Evolutionary conservation across 2,113 vertebrate genomes (phyloP).

Genomic region (Empidonax traillii): DNA sequence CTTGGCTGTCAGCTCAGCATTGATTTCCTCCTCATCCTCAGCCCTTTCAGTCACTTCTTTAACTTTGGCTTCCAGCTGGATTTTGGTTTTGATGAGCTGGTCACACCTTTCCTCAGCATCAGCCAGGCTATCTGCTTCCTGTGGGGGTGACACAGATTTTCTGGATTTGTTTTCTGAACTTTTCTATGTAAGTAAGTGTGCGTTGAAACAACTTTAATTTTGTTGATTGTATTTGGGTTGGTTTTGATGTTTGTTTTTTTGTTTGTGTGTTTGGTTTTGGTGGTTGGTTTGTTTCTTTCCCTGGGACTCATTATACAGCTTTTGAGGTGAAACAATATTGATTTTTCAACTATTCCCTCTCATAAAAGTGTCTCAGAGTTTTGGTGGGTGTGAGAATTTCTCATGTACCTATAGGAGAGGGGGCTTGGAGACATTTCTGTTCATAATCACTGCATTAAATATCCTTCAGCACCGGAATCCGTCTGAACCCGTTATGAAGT

Average conservation of each 20-base stretch:
- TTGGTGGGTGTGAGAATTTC: not conserved
- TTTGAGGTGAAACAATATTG: not conserved
- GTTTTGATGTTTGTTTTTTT: not conserved
- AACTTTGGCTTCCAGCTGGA: slow-evolving; percentile 82
- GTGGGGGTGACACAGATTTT: not conserved
- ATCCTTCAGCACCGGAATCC: not conserved
- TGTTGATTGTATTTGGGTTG: not conserved
- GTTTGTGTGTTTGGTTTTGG: not conserved
- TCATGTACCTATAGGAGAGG: not conserved
- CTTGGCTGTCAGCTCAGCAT: slow-evolving; percentile 79
- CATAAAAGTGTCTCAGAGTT: not conserved
- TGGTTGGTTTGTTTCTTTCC: not conserved
- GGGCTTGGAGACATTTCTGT: not conserved
- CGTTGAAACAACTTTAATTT: not conserved
- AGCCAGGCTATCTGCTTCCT: slow-evolving; percentile 83
- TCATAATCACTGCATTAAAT: not conserved
- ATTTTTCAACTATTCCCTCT: not conserved
- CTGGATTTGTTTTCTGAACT: not conserved
- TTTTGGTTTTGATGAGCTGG: slow-evolving; percentile 88
- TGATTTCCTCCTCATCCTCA: slow-evolving; percentile 84
- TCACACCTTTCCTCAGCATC: slow-evolving; percentile 90
- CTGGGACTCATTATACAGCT: not conserved
- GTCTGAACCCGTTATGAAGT: not conserved
- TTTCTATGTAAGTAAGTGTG: not conserved
- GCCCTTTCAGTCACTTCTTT: slow-evolving; percentile 83